Base-by-base conservation (phyloP, 2,888 invertebrate species). In the Ennomos quercinarius region DNA sequence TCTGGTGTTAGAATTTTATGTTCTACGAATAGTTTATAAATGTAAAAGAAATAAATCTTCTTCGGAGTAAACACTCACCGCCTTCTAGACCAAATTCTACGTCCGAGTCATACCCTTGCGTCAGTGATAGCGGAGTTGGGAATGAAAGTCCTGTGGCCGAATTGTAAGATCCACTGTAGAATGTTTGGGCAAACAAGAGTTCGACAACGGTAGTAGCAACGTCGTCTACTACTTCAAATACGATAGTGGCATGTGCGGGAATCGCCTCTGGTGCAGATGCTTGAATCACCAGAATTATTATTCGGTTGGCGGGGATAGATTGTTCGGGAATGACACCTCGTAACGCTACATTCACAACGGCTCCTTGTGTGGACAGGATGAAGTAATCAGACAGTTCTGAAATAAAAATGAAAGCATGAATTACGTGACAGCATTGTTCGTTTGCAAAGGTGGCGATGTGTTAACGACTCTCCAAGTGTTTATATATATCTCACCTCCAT, bases 51-150 rank as follows among this genome's bases (percentile, higher is more conserved):
- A n/a, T n/a, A 17, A 17, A 17, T 17, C 17, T 17, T 12, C 13
- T 10, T 9, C 37, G 9, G 10, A 46, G 38, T 12, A 13, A 2
- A 10, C 9, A 59, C 64, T 54, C 51, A 77, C 78, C 76, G 66
- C 77, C 78, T 54, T 71, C 71, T 0, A 80, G 64, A 27, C 11
- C 39, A 44, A 77, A 77, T 10, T 51, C 51, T 2, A 78, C 76
- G 10, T 43, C 58, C 9, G 61, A 54, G 10, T 72, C 70, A 34
- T 70, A 73, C 8, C 75, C 76, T 37, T 70, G 44, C 0, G 57
- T 36, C 4, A 78, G 48, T 0, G 65, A 58, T 17, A 79, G 70
- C 0, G 57, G 42, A 6, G 61, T 54, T 2, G 56, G 55, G 37
- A 74, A 62, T 1, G 43, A 39, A 4, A 77, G 63, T 2, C 70